These are phyloP conservation scores for Araneus ventricosus DNA, from an alignment of 1,140 invertebrate genomes.

Conservation along the genomic window DNA sequence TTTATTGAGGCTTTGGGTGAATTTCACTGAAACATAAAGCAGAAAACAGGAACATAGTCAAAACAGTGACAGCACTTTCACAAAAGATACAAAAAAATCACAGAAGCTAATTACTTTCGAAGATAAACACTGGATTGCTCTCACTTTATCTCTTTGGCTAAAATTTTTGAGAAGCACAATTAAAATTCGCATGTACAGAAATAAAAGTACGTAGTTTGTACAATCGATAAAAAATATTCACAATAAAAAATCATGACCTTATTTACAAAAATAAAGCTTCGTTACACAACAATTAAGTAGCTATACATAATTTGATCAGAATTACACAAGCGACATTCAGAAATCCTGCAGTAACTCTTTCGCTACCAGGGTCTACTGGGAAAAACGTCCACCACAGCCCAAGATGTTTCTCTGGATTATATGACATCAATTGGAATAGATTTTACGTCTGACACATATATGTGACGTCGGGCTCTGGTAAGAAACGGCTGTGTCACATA, in stretches of 20 bases:
- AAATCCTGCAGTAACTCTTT: neutral
- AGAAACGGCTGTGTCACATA: too few relatives aligned
- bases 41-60: slow-evolving; percentile 2
- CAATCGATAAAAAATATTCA: slow-evolving; percentile 14
- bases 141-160: neutral
- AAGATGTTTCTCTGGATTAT: too few relatives aligned
- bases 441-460: too few relatives aligned
- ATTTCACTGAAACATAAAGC: slow-evolving; percentile 12
- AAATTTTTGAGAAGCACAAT: neutral
- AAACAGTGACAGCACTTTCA: neutral
- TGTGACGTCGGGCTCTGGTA: too few relatives aligned
- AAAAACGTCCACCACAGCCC: too few relatives aligned
- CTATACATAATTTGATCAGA: neutral
- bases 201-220: neutral
- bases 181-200: neutral
- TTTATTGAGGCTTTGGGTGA: slow-evolving; percentile 52
- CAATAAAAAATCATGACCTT: slow-evolving; percentile 13
- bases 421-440: too few relatives aligned
- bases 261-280: slow-evolving; percentile 15
- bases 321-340: neutral
- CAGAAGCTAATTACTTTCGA: slow-evolving; percentile 12
- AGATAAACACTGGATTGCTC: slow-evolving; percentile 14
- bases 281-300: neutral
- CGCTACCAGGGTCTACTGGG: too few relatives aligned
- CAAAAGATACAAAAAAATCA: neutral